Conservation (phyloP, 2,888 invertebrate genomes). For the Nymphalis c-album region DNA sequence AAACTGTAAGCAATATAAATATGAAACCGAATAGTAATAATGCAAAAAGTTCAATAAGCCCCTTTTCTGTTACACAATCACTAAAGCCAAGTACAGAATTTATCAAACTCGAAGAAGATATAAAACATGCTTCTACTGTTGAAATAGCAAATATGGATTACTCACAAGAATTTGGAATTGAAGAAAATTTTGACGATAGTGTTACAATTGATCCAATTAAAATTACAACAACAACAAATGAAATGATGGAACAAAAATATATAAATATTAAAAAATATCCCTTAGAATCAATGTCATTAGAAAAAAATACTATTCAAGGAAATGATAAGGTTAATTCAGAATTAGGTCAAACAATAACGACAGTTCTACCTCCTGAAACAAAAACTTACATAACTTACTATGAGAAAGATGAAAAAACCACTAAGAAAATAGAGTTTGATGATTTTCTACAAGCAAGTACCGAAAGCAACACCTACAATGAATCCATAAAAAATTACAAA, state of each 20-base stretch:
- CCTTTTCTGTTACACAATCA: neutral
- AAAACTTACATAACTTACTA: neutral
- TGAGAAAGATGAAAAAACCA: slow-evolving; percentile 13
- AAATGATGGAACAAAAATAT: slow-evolving; percentile 40
- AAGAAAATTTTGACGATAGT: slow-evolving; percentile 42
- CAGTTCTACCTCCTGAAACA: neutral
- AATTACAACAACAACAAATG: slow-evolving; percentile 29
- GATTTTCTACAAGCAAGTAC: neutral
- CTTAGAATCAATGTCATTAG: slow-evolving; percentile 53
- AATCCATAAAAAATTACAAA: neutral
- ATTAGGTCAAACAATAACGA: neutral
- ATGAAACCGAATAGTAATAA: neutral
- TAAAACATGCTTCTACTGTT: slow-evolving; percentile 51
- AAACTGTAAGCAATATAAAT: neutral
- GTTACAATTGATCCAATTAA: slow-evolving; percentile 46
- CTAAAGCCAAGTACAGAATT: slow-evolving; percentile 16
- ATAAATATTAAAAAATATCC: slow-evolving; percentile 41
- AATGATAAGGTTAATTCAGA: neutral
- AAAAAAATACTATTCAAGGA: slow-evolving; percentile 18
- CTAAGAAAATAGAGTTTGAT: neutral
- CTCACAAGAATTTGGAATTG: slow-evolving; percentile 39
- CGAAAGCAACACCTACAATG: neutral
- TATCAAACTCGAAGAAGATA: slow-evolving; percentile 38
- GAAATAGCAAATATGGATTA: slow-evolving; percentile 48
- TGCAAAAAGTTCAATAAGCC: neutral